Evolutionary conservation across 2,797 vertebrate species (phyloP), one percentile per base, ranked within the genome.

Genomic region (Syngnathus rostellatus): DNA sequence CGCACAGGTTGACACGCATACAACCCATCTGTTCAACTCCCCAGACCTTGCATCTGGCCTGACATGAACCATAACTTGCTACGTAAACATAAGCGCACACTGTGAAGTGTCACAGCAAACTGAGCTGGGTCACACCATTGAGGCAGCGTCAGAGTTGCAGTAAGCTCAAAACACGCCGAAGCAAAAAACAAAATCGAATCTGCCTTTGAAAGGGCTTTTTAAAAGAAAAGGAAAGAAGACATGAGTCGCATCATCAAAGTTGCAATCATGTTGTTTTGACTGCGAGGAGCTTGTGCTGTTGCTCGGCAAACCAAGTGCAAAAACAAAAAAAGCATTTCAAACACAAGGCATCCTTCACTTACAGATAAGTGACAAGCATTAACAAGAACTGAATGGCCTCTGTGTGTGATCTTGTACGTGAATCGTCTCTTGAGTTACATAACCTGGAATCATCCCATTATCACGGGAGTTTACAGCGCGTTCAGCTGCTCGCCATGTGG

Each of bases 11-110:
- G 62, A 51, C 38, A 62, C 21, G 55, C 53, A 70, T 60, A 68
- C 8, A 6, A 76, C 71, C 84, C 84, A 88, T 87, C 84, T 88
- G 84, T 79, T 77, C 75, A 69, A 63, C 77, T 83, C 76, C 75
- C 51, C 64, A 79, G 72, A 76, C 74, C 74, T 71, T 68, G 72
- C 79, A 84, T 83, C 82, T 82, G 86, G 78, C 72, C 76, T 72
- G 64, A 70, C 70, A 61, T 77, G 80, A 84, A 83, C 83, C 73
- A 74, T 73, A 80, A 75, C 76, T 81, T 66, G 75, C 51, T 70
- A 50, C 64, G 74, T 68, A 75, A 39, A 72, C 63, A 73, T 60
- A 63, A 59, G 63, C 58, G 53, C 65, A 58, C 58, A 66, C 72
- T 7, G 19, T 62, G 66, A 51, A 66, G 73, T 62, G 62, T 62